A percentile compares a stretch with the other conserved stretches of the same genome.
These are phyloP conservation scores for Tachysurus fulvidraco DNA, from an alignment of 2,113 vertebrate genomes.

Conservation along the genomic window DNA sequence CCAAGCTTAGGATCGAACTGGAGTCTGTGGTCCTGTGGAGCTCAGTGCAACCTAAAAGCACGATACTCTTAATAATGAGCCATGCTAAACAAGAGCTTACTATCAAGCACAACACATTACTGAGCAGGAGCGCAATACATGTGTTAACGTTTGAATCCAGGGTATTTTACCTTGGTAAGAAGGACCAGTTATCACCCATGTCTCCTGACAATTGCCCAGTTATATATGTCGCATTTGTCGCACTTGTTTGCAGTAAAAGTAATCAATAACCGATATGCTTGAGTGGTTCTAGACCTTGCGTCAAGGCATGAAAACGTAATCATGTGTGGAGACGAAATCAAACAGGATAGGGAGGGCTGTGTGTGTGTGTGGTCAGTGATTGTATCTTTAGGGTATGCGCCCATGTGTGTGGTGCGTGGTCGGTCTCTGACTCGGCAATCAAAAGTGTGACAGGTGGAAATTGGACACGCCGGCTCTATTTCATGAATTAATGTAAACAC, in stretches of 20 bases:
- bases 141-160: slow-evolving; percentile 42
- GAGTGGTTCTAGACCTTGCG: slow-evolving; percentile 98
- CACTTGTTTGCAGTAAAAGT: slow-evolving; percentile 97
- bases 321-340: slow-evolving; percentile 84
- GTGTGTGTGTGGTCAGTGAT: slow-evolving; percentile 54
- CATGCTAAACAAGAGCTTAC: background rate
- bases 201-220: slow-evolving; percentile 98
- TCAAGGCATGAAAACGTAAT: slow-evolving; percentile 99
- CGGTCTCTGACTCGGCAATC: slow-evolving; percentile 83
- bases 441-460: slow-evolving; percentile 93
- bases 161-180: slow-evolving; percentile 69
- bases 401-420: slow-evolving; percentile 58
- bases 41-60: background rate
- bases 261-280: slow-evolving; percentile 99
- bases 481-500: slow-evolving; percentile 98
- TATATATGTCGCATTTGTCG: slow-evolving; percentile 95
- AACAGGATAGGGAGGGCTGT: slow-evolving; percentile 79
- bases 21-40: background rate
- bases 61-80: background rate
- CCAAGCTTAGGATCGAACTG: background rate
- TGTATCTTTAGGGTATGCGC: slow-evolving; percentile 77
- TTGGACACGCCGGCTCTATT: slow-evolving; percentile 80
- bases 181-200: slow-evolving; percentile 81
- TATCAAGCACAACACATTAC: background rate
- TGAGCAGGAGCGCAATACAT: background rate